Percentiles rank a stretch among this genome's conserved stretches.
Conservation (phyloP, 2,797 vertebrate genomes). For the Anabas testudineus region DNA sequence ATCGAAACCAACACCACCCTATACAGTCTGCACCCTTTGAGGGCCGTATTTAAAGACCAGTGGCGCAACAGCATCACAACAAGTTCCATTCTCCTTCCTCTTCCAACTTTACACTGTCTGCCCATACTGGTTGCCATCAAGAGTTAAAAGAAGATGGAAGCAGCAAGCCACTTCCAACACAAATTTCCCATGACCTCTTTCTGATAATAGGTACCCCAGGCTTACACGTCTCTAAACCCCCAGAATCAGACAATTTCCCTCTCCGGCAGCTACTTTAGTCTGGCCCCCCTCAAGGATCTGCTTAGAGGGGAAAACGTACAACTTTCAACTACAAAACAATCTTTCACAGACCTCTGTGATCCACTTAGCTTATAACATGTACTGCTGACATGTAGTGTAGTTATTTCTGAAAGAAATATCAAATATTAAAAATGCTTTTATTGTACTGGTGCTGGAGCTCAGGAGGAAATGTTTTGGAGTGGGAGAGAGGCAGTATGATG, state of each 20-base stretch:
- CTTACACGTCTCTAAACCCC: conserved; percentile 31
- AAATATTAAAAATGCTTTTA: background rate
- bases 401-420: conserved; percentile 1
- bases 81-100: too few relatives aligned
- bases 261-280: conserved; percentile 16
- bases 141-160: background rate
- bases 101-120: background rate
- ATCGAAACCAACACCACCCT: background rate
- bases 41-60: too few relatives aligned
- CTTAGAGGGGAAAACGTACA: conserved; percentile 1
- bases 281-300: conserved; percentile 19
- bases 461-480: too few relatives aligned
- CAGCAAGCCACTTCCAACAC: background rate
- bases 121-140: background rate
- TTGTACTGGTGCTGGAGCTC: too few relatives aligned
- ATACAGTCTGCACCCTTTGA: background rate
- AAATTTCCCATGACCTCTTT: conserved; percentile 29
- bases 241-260: conserved; percentile 29
- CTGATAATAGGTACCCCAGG: conserved; percentile 31
- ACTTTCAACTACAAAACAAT: conserved; percentile 29
- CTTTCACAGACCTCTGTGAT: conserved; percentile 21
- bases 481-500: too few relatives aligned
- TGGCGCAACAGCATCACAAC: too few relatives aligned
- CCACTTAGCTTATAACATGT: too few relatives aligned
- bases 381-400: too few relatives aligned